phyloP scores from a whole-genome alignment of 1,140 invertebrate species.

The Portunus trituberculatus region DNA sequence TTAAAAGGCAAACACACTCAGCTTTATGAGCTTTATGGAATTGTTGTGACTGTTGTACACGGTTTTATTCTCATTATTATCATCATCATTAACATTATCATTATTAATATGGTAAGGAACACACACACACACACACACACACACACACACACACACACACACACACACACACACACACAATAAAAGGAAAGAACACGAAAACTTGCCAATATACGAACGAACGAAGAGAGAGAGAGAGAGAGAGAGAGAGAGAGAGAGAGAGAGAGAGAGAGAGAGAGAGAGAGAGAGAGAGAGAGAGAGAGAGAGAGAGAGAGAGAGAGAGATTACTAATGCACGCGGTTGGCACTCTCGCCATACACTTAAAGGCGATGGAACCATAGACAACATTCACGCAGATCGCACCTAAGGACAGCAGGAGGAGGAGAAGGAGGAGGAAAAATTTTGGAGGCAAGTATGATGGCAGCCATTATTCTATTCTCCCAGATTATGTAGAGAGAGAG shows the following conservation, averaged over 20 bases:
- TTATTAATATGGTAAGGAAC: not conserved
- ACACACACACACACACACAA: not conserved
- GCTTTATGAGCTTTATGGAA: no score
- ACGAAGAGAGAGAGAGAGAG: not conserved
- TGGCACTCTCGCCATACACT: not conserved
- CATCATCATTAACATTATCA: no score
- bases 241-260: slow-evolving; percentile 15
- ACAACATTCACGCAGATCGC: not conserved
- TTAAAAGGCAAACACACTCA: no score
- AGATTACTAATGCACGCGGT: not conserved
- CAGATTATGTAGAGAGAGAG: not conserved
- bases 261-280: slow-evolving; percentile 20
- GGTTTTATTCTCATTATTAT: no score
- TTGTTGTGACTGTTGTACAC: no score
- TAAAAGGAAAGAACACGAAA: no score
- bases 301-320: slow-evolving; percentile 8
- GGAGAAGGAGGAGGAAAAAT: not conserved
- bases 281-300: not conserved
- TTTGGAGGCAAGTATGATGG: not conserved
- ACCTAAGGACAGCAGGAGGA: not conserved
- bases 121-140: slow-evolving; percentile 14
- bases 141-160: slow-evolving; percentile 20
- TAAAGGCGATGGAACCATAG: not conserved
- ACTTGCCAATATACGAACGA: no score
- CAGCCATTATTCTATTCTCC: slow-evolving; percentile 8